Evolutionary conservation across 2,797 vertebrate species (phyloP), one percentile per base, ranked within the genome.

Genomic region (Hephaestus fuliginosus): DNA sequence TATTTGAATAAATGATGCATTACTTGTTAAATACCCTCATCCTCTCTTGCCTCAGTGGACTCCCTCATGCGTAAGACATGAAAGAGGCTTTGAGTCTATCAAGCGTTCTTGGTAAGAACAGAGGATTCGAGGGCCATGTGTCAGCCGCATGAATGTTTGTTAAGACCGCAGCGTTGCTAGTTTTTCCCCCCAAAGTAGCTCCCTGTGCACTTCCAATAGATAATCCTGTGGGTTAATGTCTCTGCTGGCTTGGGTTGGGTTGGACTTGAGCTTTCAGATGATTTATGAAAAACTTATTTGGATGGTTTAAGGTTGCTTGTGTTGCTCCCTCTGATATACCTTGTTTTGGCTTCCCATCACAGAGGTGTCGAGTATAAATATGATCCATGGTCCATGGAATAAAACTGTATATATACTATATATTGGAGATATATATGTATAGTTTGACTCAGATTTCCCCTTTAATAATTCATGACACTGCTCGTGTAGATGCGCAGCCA

Each of bases 111-210:
- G 22, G n/a, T 46, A 7, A 28, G 41, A 63, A 51, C 51, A 57
- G 65, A 36, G 25, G 33, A 70, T 33, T 71, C 9, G 14, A 20
- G 57, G 22, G 30, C 25, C 51, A 7, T 39, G 57, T 66, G 46
- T 53, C 53, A 41, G 39, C 76, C 48, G 5, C 33, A 20, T 33
- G 49, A 65, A 49, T 78, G 41, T 70, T 73, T 68, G 69, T 62
- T 33, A 46, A 64, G 15, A 43, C 25, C 13, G 53, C 53, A 76
- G 33, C 33, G 55, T 3, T 36, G 44, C 22, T 22, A 25, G 1
- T 48, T 80, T 30, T 56, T 44, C 25, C n/a, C 13, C 14, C 33
- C 14, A 44, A 57, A 74, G 43, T 10, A 41, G 2, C 28, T 74
- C 18, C 48, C 7, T 28, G 0, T 20, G 51, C 30, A 15, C 30